Evolutionary conservation across 2,888 invertebrate species (phyloP).

Genomic region (Trachelus tabidus): DNA sequence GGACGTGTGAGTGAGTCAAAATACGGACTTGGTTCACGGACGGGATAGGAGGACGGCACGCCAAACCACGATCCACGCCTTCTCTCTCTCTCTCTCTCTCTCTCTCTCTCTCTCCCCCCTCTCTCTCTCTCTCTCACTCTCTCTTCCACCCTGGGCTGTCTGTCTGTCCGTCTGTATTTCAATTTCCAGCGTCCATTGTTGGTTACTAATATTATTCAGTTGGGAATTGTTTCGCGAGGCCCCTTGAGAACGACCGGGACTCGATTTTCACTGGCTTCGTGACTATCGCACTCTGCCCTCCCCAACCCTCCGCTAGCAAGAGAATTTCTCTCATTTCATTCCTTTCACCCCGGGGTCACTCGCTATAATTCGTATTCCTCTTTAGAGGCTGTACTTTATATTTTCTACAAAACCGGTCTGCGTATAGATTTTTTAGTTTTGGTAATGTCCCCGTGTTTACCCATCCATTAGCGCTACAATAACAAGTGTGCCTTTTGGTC

Average conservation of each 20-base stretch:
- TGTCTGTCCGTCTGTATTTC: conserved; percentile 55
- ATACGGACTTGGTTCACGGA: conserved; percentile 3
- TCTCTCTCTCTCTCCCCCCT: conserved; percentile 17
- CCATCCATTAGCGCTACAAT: conserved; percentile 61
- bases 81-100: conserved; percentile 13
- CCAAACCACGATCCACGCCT: conserved; percentile 2
- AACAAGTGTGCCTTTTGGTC: conserved; percentile 39
- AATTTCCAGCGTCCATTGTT: conserved; percentile 62
- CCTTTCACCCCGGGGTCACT: neutral
- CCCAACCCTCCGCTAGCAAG: neutral
- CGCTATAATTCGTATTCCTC: neutral
- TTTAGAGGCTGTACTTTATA: neutral
- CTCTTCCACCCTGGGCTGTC: conserved; percentile 27
- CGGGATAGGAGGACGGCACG: conserved; percentile 9
- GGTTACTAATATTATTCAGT: conserved; percentile 64
- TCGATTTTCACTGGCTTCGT: neutral
- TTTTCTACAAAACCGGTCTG: neutral
- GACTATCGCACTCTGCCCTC: neutral
- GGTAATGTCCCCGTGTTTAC: conserved; percentile 52
- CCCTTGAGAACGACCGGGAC: conserved; percentile 18
- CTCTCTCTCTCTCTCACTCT: conserved; percentile 17
- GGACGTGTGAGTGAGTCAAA: conserved; percentile 5
- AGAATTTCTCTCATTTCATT: neutral
- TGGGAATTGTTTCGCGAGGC: conserved; percentile 61
- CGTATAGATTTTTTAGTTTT: conserved; percentile 27